phyloP scores from a whole-genome alignment of 30 jellyfish, hydroid and myxozoan genomes.

The Hydractinia echinata region DNA sequence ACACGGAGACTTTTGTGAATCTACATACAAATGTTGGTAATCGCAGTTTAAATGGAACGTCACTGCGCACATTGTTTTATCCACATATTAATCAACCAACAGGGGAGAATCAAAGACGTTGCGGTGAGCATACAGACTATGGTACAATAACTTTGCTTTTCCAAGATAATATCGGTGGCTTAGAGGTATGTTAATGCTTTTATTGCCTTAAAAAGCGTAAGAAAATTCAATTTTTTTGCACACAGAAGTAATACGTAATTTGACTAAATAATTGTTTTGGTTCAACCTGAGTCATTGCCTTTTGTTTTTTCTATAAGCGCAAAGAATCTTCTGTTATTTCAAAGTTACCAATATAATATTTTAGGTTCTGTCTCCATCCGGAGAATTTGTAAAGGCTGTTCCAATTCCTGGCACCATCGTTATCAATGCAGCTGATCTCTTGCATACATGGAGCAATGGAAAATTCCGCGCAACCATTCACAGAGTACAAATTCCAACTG shows the following conservation, averaged over 20 bases:
- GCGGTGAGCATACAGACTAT: conserved; percentile 45
- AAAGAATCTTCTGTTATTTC: no score
- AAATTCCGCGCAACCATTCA: conserved; percentile 22
- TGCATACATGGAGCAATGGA: conserved; percentile 22
- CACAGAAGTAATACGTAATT: no score
- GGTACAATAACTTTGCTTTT: conserved; percentile 36
- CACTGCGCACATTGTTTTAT: conserved; percentile 27
- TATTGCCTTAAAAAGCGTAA: no score
- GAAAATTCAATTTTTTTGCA: no score
- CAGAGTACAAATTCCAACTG: neutral
- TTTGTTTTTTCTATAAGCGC: no score
- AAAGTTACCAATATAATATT: neutral
- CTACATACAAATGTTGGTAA: conserved; percentile 22
- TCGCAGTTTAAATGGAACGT: conserved; percentile 18
- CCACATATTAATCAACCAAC: neutral
- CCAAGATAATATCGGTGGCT: conserved; percentile 36
- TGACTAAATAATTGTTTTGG: no score
- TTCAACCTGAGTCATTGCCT: no score
- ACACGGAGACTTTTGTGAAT: conserved; percentile 21
- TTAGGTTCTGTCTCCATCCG: conserved; percentile 27
- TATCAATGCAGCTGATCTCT: conserved; percentile 28
- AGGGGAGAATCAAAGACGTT: conserved; percentile 13
- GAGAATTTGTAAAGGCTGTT: conserved; percentile 27
- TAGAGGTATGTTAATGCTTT: conserved; percentile 18
- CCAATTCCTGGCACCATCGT: conserved; percentile 41